Evolutionary conservation across 2,797 vertebrate species (phyloP).

Genomic region (Columba guinea): DNA sequence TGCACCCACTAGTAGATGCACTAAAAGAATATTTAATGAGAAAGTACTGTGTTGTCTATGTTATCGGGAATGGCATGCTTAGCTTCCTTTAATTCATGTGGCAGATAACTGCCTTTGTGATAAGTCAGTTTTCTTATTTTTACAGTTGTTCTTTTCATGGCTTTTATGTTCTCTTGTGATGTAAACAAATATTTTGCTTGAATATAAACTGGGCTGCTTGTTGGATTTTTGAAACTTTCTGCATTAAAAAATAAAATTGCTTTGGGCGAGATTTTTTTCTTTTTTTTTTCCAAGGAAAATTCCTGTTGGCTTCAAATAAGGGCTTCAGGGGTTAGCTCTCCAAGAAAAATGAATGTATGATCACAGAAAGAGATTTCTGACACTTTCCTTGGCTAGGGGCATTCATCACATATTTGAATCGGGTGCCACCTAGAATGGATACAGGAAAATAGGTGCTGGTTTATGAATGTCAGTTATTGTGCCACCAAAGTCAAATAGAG

Average conservation of each 20-base stretch:
- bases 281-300: not conserved
- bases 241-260: not conserved
- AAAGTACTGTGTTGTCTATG: not conserved
- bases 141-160: not conserved
- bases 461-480: not conserved
- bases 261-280: not conserved
- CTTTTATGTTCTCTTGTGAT: slow-evolving; percentile 40
- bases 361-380: slow-evolving; percentile 24
- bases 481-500: not conserved
- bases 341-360: slow-evolving; percentile 7
- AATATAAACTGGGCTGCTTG: not conserved
- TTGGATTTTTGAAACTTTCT: slow-evolving; percentile 16
- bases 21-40: slow-evolving; percentile 44
- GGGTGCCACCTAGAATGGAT: not conserved
- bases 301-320: slow-evolving; percentile 6
- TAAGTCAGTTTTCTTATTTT: slow-evolving; percentile 28
- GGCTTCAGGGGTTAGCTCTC: not conserved
- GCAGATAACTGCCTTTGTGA: slow-evolving; percentile 22
- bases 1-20: not conserved
- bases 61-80: not conserved
- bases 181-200: not conserved
- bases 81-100: slow-evolving; percentile 6
- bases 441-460: not conserved
- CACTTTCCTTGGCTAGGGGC: not conserved
- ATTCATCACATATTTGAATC: not conserved